These are phyloP conservation scores for Mamestra configurata DNA, from an alignment of 1,140 invertebrate genomes.

Conservation along the genomic window DNA sequence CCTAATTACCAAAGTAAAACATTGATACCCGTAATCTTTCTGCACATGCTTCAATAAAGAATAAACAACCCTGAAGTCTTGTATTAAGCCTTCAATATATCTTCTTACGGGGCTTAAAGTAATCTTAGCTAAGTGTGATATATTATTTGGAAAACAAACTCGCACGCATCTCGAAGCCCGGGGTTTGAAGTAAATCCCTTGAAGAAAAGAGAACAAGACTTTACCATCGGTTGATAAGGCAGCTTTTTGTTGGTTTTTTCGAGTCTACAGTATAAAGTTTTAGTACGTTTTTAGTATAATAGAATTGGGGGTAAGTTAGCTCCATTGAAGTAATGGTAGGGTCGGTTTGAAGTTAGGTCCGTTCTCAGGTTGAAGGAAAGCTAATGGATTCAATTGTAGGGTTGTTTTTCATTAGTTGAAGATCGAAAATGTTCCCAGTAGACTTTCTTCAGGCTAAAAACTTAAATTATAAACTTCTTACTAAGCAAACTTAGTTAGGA, in stretches of 20 bases:
- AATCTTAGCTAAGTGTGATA: slow-evolving; percentile 74
- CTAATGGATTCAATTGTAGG: slow-evolving; percentile 12
- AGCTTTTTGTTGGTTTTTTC: slow-evolving; percentile 33
- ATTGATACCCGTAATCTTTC: slow-evolving; percentile 25
- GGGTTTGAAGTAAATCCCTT: slow-evolving; percentile 63
- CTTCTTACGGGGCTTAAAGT: slow-evolving; percentile 71
- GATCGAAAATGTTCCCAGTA: neutral
- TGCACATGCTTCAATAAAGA: slow-evolving; percentile 54
- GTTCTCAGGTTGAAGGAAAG: too few relatives aligned
- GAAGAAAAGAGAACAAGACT: slow-evolving; percentile 58
- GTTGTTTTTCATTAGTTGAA: neutral
- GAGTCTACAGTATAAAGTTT: slow-evolving; percentile 27
- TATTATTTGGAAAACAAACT: slow-evolving; percentile 74
- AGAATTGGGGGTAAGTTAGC: slow-evolving; percentile 24
- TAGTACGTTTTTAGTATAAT: slow-evolving; percentile 39
- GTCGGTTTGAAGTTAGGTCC: slow-evolving; percentile 6
- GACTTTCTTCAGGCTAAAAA: too few relatives aligned
- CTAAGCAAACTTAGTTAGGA: too few relatives aligned
- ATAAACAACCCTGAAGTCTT: slow-evolving; percentile 61
- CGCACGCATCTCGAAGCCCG: slow-evolving; percentile 57
- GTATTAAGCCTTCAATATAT: slow-evolving; percentile 72
- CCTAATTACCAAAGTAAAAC: slow-evolving; percentile 14
- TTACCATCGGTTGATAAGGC: slow-evolving; percentile 52
- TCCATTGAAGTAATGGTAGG: neutral
- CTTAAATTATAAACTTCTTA: too few relatives aligned